phyloP scores from a whole-genome alignment of 1,140 invertebrate genomes.

The Campoletis sonorensis region DNA sequence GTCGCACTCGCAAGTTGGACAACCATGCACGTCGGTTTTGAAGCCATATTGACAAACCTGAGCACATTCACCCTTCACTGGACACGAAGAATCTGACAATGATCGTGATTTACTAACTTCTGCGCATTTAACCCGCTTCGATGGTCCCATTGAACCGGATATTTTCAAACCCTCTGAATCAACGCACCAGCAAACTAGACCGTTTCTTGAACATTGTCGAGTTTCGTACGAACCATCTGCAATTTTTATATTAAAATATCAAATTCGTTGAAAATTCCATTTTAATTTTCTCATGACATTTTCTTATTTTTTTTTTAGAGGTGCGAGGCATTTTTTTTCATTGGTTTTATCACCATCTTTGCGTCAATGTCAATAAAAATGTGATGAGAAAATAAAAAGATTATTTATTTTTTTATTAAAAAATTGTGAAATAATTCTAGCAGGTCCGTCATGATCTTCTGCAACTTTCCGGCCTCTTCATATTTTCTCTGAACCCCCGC shows the following conservation, averaged over 20 bases:
- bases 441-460: no score
- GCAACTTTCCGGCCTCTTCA: no score
- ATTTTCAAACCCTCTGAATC: constrained; percentile 85
- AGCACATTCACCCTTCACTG: constrained; percentile 79
- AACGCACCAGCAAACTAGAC: constrained; percentile 92
- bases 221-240: constrained; percentile 83
- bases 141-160: constrained; percentile 86
- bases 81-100: constrained; percentile 60
- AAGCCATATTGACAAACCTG: constrained; percentile 91
- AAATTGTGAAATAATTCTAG: no score
- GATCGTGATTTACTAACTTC: constrained; percentile 64
- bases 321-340: no score
- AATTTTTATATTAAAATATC: constrained; percentile 15
- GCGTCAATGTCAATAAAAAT: no score
- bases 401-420: no score
- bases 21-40: constrained; percentile 85
- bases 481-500: no score
- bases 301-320: no score
- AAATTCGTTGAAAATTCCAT: neutral
- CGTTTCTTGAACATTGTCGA: constrained; percentile 88
- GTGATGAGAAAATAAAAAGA: no score
- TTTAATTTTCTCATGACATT: no score
- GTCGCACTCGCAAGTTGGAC: constrained; percentile 90
- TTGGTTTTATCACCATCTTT: no score
- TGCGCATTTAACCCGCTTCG: constrained; percentile 82